Base-by-base conservation (phyloP, 1,140 invertebrate species). In the Brachionus koreanus region DNA sequence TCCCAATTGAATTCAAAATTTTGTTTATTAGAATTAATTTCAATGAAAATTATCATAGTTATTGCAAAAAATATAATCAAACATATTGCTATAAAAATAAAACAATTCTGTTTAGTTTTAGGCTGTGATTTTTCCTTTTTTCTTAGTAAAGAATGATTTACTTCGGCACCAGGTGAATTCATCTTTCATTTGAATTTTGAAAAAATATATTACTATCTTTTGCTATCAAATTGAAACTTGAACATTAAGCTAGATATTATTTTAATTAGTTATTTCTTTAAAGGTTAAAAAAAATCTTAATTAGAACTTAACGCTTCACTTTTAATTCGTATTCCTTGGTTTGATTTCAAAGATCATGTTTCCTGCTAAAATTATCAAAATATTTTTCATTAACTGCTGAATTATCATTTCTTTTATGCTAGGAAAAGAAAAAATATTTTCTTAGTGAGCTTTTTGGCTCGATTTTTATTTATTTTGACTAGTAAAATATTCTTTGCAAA, bases 221-320 rank as follows among this genome's bases (percentile, higher is more conserved):
- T 65, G 63, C 13, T 65, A 33, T 65, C 33, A 33, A 33, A 7
- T 33, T 33, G 33, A 37, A 65, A 65, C 33, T 33, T 57, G 49
- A 57, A 57, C 49, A 57, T 57, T 57, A 23, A 57, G 19, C 49
- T 25, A 57, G 49, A 57, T 57, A 57, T 57, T 57, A 57, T 57
- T 57, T 57, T 65, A 65, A 33, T 37, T 33, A 65, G 29, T 65
- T 29, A 3, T 29, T 46, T 65, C 25, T 12, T 33, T 65, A 65
- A 65, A 65, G 63, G 63, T 65, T 65, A 65, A 33, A 33, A 33
- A 65, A 65, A 29, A 65, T 65, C 63, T 65, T 65, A 65, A 65
- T 65, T 65, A 33, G 25, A 65, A 65, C 25, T 65, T 37, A 65
- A 65, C 63, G 63, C 63, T 65, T 65, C 25, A 65, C 63, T 65